A percentile compares a stretch with the other conserved stretches of the same genome.
These are phyloP conservation scores for Melanostigma gelatinosum DNA, from an alignment of 2,113 vertebrate species.

Conservation along the genomic window DNA sequence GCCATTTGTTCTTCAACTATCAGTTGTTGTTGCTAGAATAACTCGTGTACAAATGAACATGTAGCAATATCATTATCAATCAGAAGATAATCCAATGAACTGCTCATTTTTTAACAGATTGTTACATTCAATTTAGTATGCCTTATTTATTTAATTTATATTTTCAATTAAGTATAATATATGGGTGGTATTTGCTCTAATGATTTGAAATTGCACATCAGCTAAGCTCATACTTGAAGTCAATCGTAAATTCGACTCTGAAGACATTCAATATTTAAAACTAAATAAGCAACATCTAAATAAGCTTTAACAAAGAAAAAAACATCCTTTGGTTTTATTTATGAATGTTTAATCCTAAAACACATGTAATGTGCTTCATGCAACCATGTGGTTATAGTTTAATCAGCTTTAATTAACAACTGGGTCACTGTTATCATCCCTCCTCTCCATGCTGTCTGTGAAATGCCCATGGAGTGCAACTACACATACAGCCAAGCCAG, in stretches of 20 bases:
- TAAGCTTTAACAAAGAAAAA: not conserved
- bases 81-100: not conserved
- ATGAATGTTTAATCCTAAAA: not conserved
- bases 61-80: not conserved
- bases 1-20: not conserved
- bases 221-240: not conserved
- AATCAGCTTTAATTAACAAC: not conserved
- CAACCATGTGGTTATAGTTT: not conserved
- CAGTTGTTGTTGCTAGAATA: not conserved
- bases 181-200: not conserved
- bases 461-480: not conserved
- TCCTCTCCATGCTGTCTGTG: not conserved
- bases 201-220: conserved; percentile 1
- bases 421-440: not conserved
- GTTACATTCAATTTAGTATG: conserved; percentile 21
- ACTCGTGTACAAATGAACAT: not conserved
- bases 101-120: not conserved
- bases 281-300: not conserved
- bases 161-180: conserved; percentile 20
- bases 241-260: not conserved
- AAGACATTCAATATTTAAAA: not conserved
- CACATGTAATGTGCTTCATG: not conserved
- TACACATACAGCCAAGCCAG: not conserved
- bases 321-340: not conserved
- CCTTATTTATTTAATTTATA: conserved; percentile 9